phyloP scores from a whole-genome alignment of 2,888 invertebrate genomes.

The Cremastinae sp. region DNA sequence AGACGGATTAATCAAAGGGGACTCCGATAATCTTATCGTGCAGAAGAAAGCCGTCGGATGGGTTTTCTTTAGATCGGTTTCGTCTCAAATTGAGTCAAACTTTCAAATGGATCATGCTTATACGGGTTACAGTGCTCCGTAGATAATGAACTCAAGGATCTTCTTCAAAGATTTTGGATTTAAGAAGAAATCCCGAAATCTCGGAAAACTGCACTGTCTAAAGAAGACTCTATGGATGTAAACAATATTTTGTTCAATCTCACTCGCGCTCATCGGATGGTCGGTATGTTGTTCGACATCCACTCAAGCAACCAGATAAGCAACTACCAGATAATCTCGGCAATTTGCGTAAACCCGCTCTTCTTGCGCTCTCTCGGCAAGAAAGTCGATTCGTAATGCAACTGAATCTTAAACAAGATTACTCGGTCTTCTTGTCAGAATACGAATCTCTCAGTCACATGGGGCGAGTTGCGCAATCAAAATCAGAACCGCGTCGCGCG shows the following conservation, averaged over 20 bases:
- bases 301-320: constrained; percentile 34
- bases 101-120: background rate
- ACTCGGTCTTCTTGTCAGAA: constrained; percentile 33
- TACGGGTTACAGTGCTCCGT: constrained; percentile 38
- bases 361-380: constrained; percentile 17
- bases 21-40: constrained; percentile 5
- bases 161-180: constrained; percentile 38
- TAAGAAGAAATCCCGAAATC: constrained; percentile 22
- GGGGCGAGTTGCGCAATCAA: background rate
- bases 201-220: background rate
- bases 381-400: constrained; percentile 3
- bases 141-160: constrained; percentile 34
- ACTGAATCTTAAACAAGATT: background rate
- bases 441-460: constrained; percentile 47
- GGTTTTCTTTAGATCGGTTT: constrained; percentile 1
- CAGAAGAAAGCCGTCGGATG: constrained; percentile 29
- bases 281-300: constrained; percentile 33
- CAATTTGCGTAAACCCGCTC: constrained; percentile 5
- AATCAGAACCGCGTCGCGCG: background rate
- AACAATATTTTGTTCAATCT: constrained; percentile 27
- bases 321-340: constrained; percentile 4
- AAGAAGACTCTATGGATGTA: constrained; percentile 47
- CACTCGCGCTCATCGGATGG: constrained; percentile 30
- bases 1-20: constrained; percentile 19
- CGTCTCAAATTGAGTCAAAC: background rate